Evolutionary conservation across 1,140 invertebrate genomes (phyloP).

Genomic region (Nebria ingens): DNA sequence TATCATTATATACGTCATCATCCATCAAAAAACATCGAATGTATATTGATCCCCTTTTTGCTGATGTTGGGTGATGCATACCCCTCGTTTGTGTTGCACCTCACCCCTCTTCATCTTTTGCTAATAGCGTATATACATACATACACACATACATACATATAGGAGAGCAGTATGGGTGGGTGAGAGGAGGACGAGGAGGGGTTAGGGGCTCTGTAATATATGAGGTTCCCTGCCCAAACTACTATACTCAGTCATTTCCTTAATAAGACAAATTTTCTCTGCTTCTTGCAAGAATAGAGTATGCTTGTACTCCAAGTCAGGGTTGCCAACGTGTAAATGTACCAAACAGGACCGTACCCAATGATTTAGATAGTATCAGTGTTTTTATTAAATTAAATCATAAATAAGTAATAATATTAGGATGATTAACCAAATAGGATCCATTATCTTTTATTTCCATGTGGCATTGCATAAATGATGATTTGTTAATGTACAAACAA

Average conservation of each 20-base stretch:
- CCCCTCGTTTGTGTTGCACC: no score
- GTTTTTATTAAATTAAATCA: no score
- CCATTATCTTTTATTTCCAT: no score
- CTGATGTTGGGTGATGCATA: no score
- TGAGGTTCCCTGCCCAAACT: neutral
- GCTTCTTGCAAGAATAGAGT: neutral
- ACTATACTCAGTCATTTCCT: neutral
- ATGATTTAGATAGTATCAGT: no score
- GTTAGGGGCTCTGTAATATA: neutral
- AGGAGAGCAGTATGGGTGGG: neutral
- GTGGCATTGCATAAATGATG: no score
- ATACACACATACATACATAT: neutral
- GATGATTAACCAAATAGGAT: no score
- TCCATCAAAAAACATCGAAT: constrained; percentile 23
- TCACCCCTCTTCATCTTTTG: no score
- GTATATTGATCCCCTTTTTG: constrained; percentile 16
- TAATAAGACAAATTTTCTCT: constrained; percentile 8
- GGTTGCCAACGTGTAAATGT: neutral
- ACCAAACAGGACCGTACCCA: neutral
- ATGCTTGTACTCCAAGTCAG: neutral
- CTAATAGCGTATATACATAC: neutral
- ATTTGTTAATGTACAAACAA: no score
- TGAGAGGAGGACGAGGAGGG: neutral
- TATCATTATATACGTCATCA: constrained; percentile 19
- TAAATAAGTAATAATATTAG: no score